Percentiles rank a stretch among this genome's conserved stretches.
phyloP scores from a whole-genome alignment of 1,140 invertebrate genomes.

The Orussus abietinus region DNA sequence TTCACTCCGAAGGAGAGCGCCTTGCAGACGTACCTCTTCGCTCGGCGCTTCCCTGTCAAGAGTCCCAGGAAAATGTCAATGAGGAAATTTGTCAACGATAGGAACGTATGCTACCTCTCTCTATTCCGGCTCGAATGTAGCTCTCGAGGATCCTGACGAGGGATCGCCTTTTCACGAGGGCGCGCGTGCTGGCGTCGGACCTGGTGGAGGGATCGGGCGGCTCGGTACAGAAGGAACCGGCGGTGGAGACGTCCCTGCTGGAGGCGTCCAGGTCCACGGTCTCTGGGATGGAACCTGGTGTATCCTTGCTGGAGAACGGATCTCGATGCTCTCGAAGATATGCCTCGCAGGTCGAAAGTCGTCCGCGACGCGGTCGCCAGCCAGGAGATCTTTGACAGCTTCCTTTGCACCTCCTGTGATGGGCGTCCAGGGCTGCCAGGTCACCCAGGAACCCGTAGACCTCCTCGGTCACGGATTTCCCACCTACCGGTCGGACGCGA shows the following conservation, averaged over 20 bases:
- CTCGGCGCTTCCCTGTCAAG: slow-evolving; percentile 29
- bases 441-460: slow-evolving; percentile 23
- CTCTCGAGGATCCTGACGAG: slow-evolving; percentile 26
- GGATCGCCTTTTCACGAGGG: slow-evolving; percentile 20
- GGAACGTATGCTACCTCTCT: slow-evolving; percentile 29
- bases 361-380: no score
- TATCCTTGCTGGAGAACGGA: no score
- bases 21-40: slow-evolving; percentile 34
- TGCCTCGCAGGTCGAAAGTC: no score
- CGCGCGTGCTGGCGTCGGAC: slow-evolving; percentile 15
- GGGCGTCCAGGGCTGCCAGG: slow-evolving; percentile 1
- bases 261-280: no score
- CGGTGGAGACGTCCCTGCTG: no score
- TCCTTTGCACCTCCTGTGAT: no score
- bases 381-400: no score
- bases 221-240: no score
- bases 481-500: slow-evolving; percentile 1
- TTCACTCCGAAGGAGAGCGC: slow-evolving; percentile 35
- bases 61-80: no score
- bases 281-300: no score
- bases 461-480: slow-evolving; percentile 15
- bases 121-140: slow-evolving; percentile 28
- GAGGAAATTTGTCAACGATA: no score
- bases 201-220: not conserved
- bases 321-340: no score